Conservation (phyloP, 1,140 invertebrate genomes). For the Marisa cornuarietis region DNA sequence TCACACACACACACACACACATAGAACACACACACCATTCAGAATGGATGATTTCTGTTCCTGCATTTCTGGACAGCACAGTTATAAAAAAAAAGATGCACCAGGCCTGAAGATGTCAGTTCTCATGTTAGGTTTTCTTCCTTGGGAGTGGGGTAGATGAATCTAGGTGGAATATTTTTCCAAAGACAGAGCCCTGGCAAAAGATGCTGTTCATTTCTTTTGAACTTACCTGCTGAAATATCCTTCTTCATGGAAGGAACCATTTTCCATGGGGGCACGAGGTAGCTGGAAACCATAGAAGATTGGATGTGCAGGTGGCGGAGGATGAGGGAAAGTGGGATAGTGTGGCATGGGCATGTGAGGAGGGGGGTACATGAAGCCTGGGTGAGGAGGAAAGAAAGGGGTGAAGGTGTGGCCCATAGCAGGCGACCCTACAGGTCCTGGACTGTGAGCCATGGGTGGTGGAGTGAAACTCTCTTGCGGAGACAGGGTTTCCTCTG, state of each 20-base stretch:
- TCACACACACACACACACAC: too few relatives aligned
- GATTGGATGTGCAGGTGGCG: slow-evolving; percentile 29
- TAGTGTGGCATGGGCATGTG: slow-evolving; percentile 16
- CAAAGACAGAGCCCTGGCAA: too few relatives aligned
- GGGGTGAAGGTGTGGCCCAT: slow-evolving; percentile 10
- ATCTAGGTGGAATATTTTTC: too few relatives aligned
- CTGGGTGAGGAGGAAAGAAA: slow-evolving; percentile 23
- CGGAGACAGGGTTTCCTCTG: slow-evolving; percentile 26
- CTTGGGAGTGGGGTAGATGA: too few relatives aligned
- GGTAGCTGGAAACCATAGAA: slow-evolving; percentile 30
- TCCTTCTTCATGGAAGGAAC: slow-evolving; percentile 25
- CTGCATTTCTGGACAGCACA: too few relatives aligned
- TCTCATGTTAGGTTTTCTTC: too few relatives aligned
- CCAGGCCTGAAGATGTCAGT: too few relatives aligned
- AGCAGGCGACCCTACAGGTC: not conserved
- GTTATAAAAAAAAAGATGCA: too few relatives aligned
- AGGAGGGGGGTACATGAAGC: slow-evolving; percentile 21
- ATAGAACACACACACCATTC: too few relatives aligned
- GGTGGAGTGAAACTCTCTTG: slow-evolving; percentile 9
- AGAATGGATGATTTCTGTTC: too few relatives aligned
- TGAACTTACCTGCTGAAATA: slow-evolving; percentile 33
- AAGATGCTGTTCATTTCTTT: not conserved
- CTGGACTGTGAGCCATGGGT: slow-evolving; percentile 22
- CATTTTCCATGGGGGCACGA: slow-evolving; percentile 27
- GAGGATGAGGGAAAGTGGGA: slow-evolving; percentile 1